Evolutionary conservation across 2,888 invertebrate species (phyloP).

Genomic region (Oligia fasciuncula): DNA sequence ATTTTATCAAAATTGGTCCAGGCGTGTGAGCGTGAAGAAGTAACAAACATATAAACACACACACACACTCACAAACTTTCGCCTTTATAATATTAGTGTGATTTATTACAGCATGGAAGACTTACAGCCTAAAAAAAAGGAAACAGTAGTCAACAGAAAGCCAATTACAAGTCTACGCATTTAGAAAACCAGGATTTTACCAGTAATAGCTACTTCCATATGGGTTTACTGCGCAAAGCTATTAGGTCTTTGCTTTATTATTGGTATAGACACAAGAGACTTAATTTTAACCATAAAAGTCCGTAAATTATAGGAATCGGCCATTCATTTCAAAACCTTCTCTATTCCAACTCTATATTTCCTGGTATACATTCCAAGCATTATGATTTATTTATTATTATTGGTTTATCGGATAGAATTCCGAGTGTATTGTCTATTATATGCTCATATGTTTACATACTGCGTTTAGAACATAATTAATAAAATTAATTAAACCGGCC

Average conservation of each 20-base stretch:
- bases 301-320: background rate
- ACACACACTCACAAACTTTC: too few species aligned
- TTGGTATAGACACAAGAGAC: background rate
- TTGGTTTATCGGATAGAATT: background rate
- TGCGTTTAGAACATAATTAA: background rate
- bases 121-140: too few species aligned
- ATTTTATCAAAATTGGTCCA: too few species aligned
- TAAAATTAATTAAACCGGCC: background rate
- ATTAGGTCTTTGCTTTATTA: background rate
- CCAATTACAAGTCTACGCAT: too few species aligned
- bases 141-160: too few species aligned
- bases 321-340: background rate
- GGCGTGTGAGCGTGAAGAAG: too few species aligned
- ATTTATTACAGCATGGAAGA: too few species aligned
- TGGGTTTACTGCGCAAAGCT: background rate
- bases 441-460: background rate
- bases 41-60: too few species aligned
- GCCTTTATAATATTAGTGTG: too few species aligned
- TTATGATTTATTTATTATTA: slow-evolving; percentile 20
- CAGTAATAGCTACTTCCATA: background rate
- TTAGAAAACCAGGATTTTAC: background rate
- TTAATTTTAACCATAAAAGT: too few species aligned
- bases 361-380: background rate
- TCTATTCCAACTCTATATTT: background rate
- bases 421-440: slow-evolving; percentile 16